Evolutionary conservation across 2,113 vertebrate species (phyloP).

Genomic region (Entomyzon cyanotis): DNA sequence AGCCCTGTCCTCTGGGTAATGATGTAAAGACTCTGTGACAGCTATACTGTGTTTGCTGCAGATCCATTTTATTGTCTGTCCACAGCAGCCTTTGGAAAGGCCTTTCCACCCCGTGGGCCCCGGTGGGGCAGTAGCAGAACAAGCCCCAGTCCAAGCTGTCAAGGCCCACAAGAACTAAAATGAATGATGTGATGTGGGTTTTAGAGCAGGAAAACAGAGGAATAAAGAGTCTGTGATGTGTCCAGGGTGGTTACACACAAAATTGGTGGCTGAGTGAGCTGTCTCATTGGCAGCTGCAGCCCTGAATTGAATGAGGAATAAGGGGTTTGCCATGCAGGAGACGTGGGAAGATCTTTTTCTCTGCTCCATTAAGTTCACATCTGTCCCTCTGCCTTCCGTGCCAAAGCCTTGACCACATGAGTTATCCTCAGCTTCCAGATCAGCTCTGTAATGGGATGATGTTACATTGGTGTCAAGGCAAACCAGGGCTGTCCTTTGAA

Average conservation of each 20-base stretch:
- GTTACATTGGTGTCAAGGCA: not conserved
- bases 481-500: not conserved
- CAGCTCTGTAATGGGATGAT: not conserved
- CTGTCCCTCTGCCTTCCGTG: not conserved
- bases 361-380: not conserved
- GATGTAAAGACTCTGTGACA: constrained; percentile 36
- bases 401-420: not conserved
- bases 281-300: not conserved
- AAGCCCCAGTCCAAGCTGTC: not conserved
- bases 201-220: not conserved
- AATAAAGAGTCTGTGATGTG: not conserved
- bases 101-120: not conserved
- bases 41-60: not conserved
- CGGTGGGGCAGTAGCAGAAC: not conserved
- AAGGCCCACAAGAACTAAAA: not conserved
- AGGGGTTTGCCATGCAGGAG: not conserved
- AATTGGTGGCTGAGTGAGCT: not conserved
- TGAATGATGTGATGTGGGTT: not conserved
- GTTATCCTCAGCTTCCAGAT: not conserved
- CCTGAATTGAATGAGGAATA: not conserved
- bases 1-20: constrained; percentile 15
- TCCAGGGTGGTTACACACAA: not conserved
- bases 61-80: not conserved
- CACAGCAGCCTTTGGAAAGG: not conserved
- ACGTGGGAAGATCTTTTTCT: not conserved